Percentiles rank a stretch among this genome's conserved stretches.
Conservation (phyloP, 2,888 invertebrate species). For the Cinara cedri region DNA sequence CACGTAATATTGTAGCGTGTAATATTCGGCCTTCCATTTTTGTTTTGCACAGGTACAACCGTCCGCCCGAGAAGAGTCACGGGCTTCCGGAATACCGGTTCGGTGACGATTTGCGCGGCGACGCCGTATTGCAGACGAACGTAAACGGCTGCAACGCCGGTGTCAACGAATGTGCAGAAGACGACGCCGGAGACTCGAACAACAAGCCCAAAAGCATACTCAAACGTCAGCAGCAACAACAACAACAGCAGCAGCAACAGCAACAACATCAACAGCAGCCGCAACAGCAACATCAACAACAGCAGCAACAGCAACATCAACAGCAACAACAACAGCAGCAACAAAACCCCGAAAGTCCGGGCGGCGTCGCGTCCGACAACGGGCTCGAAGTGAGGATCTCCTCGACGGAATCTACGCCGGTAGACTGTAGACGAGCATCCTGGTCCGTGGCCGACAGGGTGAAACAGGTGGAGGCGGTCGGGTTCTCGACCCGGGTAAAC, state of each 20-base stretch:
- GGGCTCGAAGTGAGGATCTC: constrained; percentile 59
- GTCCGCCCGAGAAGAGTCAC: constrained; percentile 37
- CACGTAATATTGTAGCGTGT: no score
- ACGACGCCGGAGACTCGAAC: neutral
- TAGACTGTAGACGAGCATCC: constrained; percentile 60
- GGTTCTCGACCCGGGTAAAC: constrained; percentile 70
- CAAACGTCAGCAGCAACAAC: constrained; percentile 58
- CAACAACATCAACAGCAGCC: constrained; percentile 59
- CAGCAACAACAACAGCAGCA: constrained; percentile 60
- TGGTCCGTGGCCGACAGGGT: constrained; percentile 66
- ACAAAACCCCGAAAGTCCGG: neutral
- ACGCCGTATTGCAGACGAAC: constrained; percentile 1
- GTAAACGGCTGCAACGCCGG: neutral
- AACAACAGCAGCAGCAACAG: neutral
- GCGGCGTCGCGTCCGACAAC: constrained; percentile 58
- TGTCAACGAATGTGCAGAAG: neutral
- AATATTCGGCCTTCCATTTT: no score
- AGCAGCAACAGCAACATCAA: constrained; percentile 60
- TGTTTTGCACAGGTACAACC: constrained; percentile 22
- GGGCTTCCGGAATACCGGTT: constrained; percentile 47
- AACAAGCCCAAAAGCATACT: constrained; percentile 58
- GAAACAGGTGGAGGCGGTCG: constrained; percentile 65
- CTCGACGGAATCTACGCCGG: constrained; percentile 57
- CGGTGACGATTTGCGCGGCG: constrained; percentile 21
- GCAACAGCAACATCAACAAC: constrained; percentile 60